Base-by-base conservation (phyloP, 2,888 invertebrate species). In the Acholoe squamosa region DNA sequence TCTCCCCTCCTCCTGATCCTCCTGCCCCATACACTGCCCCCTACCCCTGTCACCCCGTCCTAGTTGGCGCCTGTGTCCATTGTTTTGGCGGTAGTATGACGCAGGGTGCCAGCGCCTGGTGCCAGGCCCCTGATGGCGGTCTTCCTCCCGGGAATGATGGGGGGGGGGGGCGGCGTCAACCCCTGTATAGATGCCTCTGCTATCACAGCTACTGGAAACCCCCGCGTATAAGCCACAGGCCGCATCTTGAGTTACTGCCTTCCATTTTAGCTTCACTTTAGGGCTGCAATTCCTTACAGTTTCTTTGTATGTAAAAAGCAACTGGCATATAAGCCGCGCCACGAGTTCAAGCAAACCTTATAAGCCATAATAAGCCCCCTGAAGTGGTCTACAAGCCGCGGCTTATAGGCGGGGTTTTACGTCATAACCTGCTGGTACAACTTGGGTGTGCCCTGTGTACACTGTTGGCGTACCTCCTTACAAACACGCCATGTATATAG, bases 41-140 rank as follows among this genome's bases (percentile, higher is more conserved):
- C 34, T 31, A 12, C 28, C 77, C 77, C 61, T 61, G 61, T 61
- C 61, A 19, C 71, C 28, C 71, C 71, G 71, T 71, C 71, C 71
- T 28, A 71, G 25, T 71, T 71, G 71, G 71, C 71, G 71, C 14
- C 71, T 7, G 71, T 25, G n/a, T 25, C 71, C 16, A n/a, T 71
- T 71, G 71, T 71, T 28, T 71, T 71, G 71, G 71, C 71, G 14
- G 71, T 71, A 5, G 71, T 28, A 22, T 0, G 71, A 28, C 25
- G 71, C 3, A 7, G n/a, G 28, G 71, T 71, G 71, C 71, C 71
- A 71, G 71, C 71, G 31, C 19, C 14, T 16, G 28, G 28, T 71
- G 71, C 71, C 71, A 71, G 71, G 3, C 28, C 19, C 71, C 71
- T 71, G 71, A 22, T 25, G 25, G n/a, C 71, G 31, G 1, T 25